Conservation (phyloP, 2,888 invertebrate genomes). For the Scelioninae gen. 2 region DNA sequence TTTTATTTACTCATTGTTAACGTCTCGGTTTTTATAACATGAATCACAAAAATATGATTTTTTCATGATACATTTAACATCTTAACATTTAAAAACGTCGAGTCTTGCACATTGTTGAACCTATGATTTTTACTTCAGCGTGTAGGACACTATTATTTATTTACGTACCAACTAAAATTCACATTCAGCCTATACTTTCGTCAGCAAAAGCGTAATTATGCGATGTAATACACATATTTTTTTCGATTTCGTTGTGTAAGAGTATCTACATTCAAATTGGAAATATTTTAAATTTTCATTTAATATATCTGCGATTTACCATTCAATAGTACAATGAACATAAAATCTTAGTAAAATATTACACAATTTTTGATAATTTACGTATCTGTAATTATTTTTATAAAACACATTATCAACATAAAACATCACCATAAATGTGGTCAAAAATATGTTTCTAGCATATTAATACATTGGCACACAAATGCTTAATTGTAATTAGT, state of each 20-base stretch:
- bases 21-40: constrained; percentile 23
- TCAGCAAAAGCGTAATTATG: constrained; percentile 39
- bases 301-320: neutral
- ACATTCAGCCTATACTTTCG: constrained; percentile 44
- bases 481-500: no score
- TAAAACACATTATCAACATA: no score
- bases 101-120: constrained; percentile 26
- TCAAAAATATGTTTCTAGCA: no score
- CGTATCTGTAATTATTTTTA: no score
- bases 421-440: no score
- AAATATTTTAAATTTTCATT: constrained; percentile 4
- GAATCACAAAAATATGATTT: constrained; percentile 32
- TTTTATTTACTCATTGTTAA: constrained; percentile 27
- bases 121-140: constrained; percentile 31
- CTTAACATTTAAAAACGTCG: constrained; percentile 36
- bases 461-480: no score
- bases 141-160: no score
- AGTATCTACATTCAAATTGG: constrained; percentile 15
- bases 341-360: no score
- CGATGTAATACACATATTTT: constrained; percentile 29
- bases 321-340: neutral
- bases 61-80: constrained; percentile 30
- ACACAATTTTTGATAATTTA: no score
- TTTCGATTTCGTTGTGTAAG: constrained; percentile 32
- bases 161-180: constrained; percentile 11